Evolutionary conservation across 2,888 invertebrate genomes (phyloP), one percentile per base, ranked within the genome.

Genomic region (Polydesmus complanatus): DNA sequence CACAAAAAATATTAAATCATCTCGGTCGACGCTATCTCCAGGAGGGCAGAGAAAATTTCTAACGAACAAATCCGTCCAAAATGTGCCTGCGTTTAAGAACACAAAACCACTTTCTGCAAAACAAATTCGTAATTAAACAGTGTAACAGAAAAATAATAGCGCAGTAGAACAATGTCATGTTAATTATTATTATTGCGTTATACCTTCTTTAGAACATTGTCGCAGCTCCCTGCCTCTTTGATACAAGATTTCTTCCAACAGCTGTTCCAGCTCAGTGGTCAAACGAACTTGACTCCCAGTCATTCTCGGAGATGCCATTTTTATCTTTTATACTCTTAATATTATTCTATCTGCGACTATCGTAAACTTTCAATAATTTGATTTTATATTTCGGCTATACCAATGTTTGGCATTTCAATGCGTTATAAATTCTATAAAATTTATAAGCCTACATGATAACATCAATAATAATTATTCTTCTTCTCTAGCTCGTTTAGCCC

Each of bases 1-100:
- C n/a, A 96, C 92, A 75, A 95, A 95, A 77, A 96, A 96, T 65
- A 96, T 77, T 69, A 96, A 80, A 76, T 95, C 95, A 77, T 96
- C 95, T 68, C 89, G 86, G 75, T 92, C 91, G 69, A 90, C 91
- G 65, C 87, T 85, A 50, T 68, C 68, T 65, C 84, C 83, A 66
- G 86, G 84, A 78, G 89, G 89, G 73, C 92, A 92, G 58, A 94
- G 79, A 75, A 95, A 95, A 78, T 94, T 91, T 18, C 91, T 81
- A 66, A 92, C 90, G 76, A 95, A 95, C 67, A 95, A 79, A 75
- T 92, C 91, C 58, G 92, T 94, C 94, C 95, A 95, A 72, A 94
- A 94, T 2, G 90, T 90, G 63, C 89, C 90, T 49, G 91, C 90
- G 76, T 91, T 89, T 19, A 92, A 81, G 75, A 94, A 84, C 66